These are phyloP conservation scores for Pterostichus niger DNA, from an alignment of 2,888 invertebrate genomes.

Conservation along the genomic window DNA sequence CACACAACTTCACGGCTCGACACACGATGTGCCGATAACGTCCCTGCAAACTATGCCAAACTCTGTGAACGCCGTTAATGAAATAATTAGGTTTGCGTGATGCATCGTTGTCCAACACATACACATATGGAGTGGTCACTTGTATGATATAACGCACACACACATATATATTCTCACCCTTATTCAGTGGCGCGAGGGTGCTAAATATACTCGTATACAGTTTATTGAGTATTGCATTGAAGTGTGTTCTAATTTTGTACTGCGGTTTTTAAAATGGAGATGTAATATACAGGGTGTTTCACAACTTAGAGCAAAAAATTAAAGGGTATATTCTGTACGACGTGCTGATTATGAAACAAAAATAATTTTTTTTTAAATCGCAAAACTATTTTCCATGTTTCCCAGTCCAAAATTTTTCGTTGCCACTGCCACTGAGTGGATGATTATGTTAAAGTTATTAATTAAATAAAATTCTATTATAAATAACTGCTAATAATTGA, in stretches of 20 bases:
- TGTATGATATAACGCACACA: background rate
- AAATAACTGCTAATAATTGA: too few species aligned
- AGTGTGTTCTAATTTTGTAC: conserved; percentile 9
- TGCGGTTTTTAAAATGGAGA: background rate
- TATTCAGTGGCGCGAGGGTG: background rate
- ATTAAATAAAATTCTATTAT: too few species aligned
- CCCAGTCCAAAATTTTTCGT: too few species aligned
- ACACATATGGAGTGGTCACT: background rate
- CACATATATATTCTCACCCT: too few species aligned
- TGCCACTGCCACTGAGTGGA: too few species aligned
- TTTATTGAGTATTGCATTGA: conserved; percentile 5
- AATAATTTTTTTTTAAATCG: too few species aligned
- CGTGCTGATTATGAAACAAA: too few species aligned
- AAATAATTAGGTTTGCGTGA: conserved; percentile 56
- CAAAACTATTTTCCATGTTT: too few species aligned
- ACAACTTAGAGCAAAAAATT: too few species aligned
- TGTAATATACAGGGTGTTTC: too few species aligned
- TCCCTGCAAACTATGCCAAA: conserved; percentile 21
- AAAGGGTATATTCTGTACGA: too few species aligned
- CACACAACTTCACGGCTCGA: background rate
- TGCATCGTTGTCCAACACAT: conserved; percentile 10
- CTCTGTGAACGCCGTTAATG: conserved; percentile 41
- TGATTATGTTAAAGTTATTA: too few species aligned
- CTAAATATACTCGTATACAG: conserved; percentile 19
- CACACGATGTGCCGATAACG: conserved; percentile 31